Evolutionary conservation across 2,797 vertebrate species (phyloP), one percentile per base, ranked within the genome.

Genomic region (Sphaeramia orbicularis): DNA sequence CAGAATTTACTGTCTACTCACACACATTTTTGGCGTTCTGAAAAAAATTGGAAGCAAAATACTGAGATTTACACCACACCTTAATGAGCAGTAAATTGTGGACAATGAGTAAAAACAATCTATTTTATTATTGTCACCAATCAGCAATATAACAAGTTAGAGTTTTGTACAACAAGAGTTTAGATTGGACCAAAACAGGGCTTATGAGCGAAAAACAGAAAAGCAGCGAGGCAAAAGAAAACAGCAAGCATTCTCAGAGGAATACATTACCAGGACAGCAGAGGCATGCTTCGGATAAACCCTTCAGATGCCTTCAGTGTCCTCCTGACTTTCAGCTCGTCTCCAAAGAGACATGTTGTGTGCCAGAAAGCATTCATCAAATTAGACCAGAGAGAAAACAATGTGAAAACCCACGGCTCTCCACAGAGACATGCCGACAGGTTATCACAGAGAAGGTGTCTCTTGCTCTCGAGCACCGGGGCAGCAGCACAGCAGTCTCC

Each of bases 331-430:
- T 94, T 93, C 91, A 92, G 87, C 87, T 32, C 42, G 80, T 92
- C 91, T 94, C 91, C 89, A 89, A 89, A 92, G 92, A 94, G 89
- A 89, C 86, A 69, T 69, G 88, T 82, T 88, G 79, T 89, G 86
- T 92, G 91, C 92, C 91, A 93, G 84, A 76, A 85, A 92, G 90
- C 90, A 93, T 94, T 93, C 90, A 93, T 94, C 93, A 94, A 89
- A 91, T 92, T 91, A 92, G 88, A 92, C 86, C 79, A 78, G 84
- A 84, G 86, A 89, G 90, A 89, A 90, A 92, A 91, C 88, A 92
- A 89, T 84, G 89, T 76, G 85, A 86, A 86, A 89, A 80, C 76
- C 80, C 68, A 67, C 30, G 13, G 56, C 70, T 84, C 79, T 89
- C 90, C 85, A 44, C 57, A 54, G 89, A 89, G 91, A 86, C 81